phyloP scores from a whole-genome alignment of 2,113 vertebrate species.

The Noctilio leporinus region DNA sequence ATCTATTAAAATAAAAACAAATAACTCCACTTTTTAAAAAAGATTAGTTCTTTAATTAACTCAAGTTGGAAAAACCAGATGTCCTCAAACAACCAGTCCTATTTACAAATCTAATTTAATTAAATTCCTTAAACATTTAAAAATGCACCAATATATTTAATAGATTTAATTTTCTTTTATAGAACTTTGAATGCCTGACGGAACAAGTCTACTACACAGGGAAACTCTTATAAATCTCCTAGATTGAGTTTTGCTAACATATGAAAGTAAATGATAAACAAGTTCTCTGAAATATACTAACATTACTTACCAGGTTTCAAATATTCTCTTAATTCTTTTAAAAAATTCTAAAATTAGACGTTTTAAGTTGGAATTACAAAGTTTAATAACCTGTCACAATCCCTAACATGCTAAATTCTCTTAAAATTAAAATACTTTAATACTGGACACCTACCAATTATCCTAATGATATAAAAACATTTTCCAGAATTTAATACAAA shows the following conservation, averaged over 20 bases:
- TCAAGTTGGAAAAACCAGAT: slow-evolving; percentile 30
- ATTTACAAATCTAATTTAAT: slow-evolving; percentile 47
- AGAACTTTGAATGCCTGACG: background rate
- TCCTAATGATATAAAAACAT: background rate
- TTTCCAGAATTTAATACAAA: background rate
- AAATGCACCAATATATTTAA: background rate
- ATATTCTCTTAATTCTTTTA: background rate
- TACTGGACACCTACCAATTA: background rate
- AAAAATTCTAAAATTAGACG: background rate
- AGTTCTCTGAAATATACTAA: background rate
- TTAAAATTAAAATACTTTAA: slow-evolving; percentile 14
- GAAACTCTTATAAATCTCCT: background rate
- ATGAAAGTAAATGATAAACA: background rate
- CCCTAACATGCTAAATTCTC: background rate
- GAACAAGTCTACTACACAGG: background rate
- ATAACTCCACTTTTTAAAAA: slow-evolving; percentile 6
- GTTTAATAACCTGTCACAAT: background rate
- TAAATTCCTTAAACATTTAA: slow-evolving; percentile 22
- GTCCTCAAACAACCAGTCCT: slow-evolving; percentile 9
- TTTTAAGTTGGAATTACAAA: slow-evolving; percentile 5
- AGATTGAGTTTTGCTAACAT: background rate
- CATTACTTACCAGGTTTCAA: background rate
- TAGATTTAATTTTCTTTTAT: slow-evolving; percentile 32
- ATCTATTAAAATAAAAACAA: slow-evolving; percentile 42
- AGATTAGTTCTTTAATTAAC: slow-evolving; percentile 26